phyloP scores from a whole-genome alignment of 2,888 invertebrate species.

The Drosophila niveifrons region DNA sequence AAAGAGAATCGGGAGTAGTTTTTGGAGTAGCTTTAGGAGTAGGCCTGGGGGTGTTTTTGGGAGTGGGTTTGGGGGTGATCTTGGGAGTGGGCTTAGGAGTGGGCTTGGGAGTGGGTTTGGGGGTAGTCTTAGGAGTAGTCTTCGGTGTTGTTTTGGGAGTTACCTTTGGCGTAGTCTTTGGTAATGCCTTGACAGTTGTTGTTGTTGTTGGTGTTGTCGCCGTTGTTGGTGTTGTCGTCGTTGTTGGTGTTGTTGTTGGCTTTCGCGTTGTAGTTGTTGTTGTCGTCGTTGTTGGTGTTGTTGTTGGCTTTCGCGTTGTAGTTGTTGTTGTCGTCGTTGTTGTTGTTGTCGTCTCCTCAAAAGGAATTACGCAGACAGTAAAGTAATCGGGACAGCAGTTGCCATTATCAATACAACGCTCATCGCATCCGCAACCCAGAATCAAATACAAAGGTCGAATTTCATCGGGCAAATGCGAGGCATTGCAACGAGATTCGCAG shows the following conservation, averaged over 20 bases:
- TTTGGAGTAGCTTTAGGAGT: no score
- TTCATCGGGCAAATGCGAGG: neutral
- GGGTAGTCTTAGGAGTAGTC: no score
- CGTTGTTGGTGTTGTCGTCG: no score
- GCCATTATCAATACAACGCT: slow-evolving; percentile 86
- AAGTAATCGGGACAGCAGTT: slow-evolving; percentile 90
- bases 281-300: slow-evolving; percentile 15
- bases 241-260: neutral
- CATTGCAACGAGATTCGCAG: slow-evolving; percentile 48
- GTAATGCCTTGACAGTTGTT: no score
- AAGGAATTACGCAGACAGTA: slow-evolving; percentile 4
- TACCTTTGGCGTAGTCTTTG: no score
- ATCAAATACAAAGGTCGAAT: slow-evolving; percentile 43
- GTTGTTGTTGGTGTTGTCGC: no score
- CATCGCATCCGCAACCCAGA: slow-evolving; percentile 87
- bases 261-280: slow-evolving; percentile 1
- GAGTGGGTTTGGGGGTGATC: no score
- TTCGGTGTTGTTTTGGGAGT: no score
- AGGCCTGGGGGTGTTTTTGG: no score
- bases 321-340: slow-evolving; percentile 14
- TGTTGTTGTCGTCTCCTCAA: slow-evolving; percentile 2
- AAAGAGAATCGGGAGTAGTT: no score
- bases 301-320: slow-evolving; percentile 15
- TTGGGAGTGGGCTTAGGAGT: no score
- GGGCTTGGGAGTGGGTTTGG: no score